These are phyloP conservation scores for Gambusia affinis DNA, from an alignment of 2,113 vertebrate species.

Conservation along the genomic window DNA sequence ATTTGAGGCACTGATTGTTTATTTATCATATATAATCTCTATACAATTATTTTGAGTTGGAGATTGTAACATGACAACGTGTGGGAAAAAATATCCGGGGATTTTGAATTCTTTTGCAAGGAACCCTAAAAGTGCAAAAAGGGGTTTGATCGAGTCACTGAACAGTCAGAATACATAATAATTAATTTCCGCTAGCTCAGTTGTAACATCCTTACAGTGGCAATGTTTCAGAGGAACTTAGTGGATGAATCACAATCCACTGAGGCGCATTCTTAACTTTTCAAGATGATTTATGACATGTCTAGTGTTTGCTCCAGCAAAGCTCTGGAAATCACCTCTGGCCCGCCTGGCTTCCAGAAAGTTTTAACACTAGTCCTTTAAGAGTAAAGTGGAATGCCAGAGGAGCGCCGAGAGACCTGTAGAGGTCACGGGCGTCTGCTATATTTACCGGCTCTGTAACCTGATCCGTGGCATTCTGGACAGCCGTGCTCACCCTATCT, in stretches of 20 bases:
- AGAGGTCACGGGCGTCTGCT: conserved; percentile 81
- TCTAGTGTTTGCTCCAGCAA: conserved; percentile 8
- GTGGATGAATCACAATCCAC: not conserved
- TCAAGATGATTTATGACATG: not conserved
- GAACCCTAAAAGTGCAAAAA: too few species aligned
- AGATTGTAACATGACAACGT: too few species aligned
- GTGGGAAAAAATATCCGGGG: too few species aligned
- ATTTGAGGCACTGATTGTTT: too few species aligned
- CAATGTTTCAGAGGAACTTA: conserved; percentile 9
- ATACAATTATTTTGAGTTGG: too few species aligned
- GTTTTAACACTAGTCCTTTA: conserved; percentile 67
- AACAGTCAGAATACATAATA: not conserved
- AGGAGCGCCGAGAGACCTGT: conserved; percentile 75
- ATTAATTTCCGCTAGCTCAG: not conserved
- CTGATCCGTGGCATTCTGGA: conserved; percentile 80
- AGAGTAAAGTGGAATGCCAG: conserved; percentile 74
- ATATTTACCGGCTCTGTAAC: conserved; percentile 85
- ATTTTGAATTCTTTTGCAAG: too few species aligned
- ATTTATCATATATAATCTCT: too few species aligned
- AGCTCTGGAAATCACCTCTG: not conserved
- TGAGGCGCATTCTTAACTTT: too few species aligned
- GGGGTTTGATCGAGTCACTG: too few species aligned
- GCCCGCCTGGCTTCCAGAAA: conserved; percentile 50
- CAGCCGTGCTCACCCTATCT: conserved; percentile 75
- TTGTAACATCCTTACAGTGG: not conserved